These are phyloP conservation scores for Cydia splendana DNA, from an alignment of 1,140 invertebrate species.

Conservation along the genomic window DNA sequence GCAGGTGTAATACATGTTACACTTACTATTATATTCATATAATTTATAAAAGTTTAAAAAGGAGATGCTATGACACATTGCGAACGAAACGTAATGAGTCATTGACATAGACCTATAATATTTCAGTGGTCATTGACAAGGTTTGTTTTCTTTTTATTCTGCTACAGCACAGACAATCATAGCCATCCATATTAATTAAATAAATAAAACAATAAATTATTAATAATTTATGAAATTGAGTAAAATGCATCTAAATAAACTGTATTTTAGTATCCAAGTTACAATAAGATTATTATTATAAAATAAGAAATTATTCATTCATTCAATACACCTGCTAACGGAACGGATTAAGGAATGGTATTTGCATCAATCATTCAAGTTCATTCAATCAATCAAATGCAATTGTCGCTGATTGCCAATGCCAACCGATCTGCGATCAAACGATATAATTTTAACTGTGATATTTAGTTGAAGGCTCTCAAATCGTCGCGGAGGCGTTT, in stretches of 20 bases:
- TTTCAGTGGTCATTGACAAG: neutral
- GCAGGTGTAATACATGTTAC: no score
- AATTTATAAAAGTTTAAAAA: no score
- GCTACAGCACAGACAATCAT: neutral
- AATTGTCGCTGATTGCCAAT: constrained; percentile 31
- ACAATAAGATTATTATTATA: neutral
- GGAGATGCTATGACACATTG: neutral
- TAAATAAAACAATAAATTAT: neutral
- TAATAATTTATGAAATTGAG: neutral
- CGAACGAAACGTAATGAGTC: neutral
- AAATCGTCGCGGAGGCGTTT: neutral
- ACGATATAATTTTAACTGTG: constrained; percentile 21
- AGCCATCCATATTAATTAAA: neutral
- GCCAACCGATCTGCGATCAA: constrained; percentile 31
- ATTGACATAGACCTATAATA: no score
- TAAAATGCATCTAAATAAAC: neutral
- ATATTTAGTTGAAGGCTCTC: constrained; percentile 18
- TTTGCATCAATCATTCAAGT: constrained; percentile 24
- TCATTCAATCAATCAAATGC: constrained; percentile 27
- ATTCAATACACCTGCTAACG: neutral
- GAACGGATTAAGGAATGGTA: neutral
- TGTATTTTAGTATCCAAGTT: neutral
- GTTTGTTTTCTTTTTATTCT: neutral
- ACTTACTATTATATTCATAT: no score
- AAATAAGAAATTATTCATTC: neutral